phyloP scores from a whole-genome alignment of 2,797 vertebrate species.

The Emys orbicularis region DNA sequence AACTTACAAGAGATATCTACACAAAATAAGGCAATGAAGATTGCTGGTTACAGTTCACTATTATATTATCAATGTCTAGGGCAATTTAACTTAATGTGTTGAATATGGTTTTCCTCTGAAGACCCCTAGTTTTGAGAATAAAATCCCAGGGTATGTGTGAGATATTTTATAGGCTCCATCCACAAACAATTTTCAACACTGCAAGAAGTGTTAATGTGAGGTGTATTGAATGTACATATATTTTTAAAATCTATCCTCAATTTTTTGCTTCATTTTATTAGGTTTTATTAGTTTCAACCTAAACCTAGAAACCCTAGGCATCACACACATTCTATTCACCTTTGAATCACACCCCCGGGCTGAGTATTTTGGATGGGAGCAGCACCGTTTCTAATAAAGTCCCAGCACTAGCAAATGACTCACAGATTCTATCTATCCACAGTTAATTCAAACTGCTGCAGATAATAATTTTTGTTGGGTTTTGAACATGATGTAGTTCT shows the following conservation, averaged over 20 bases:
- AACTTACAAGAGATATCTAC: neutral
- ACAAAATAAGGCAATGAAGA: conserved; percentile 30
- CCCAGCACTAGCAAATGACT: neutral
- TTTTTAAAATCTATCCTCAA: neutral
- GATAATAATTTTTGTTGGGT: neutral
- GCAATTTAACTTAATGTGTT: conserved; percentile 3
- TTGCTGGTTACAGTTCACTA: too few relatives aligned
- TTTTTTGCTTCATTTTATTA: neutral
- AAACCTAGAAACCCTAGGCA: neutral
- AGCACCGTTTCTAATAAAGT: conserved; percentile 2
- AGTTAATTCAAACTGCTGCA: neutral
- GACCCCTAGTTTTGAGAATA: neutral
- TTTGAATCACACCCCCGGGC: neutral
- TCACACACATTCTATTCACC: neutral
- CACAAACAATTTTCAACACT: neutral
- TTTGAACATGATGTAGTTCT: neutral
- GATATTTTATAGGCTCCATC: neutral
- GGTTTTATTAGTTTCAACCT: neutral
- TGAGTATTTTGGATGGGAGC: conserved; percentile 17
- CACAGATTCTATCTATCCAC: neutral
- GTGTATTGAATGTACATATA: neutral
- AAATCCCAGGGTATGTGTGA: neutral
- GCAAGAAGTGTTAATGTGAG: neutral
- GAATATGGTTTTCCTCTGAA: neutral
- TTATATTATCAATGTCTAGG: too few relatives aligned